Conservation (phyloP, 2,888 invertebrate species). For the Caenorhabditis sp. region DNA sequence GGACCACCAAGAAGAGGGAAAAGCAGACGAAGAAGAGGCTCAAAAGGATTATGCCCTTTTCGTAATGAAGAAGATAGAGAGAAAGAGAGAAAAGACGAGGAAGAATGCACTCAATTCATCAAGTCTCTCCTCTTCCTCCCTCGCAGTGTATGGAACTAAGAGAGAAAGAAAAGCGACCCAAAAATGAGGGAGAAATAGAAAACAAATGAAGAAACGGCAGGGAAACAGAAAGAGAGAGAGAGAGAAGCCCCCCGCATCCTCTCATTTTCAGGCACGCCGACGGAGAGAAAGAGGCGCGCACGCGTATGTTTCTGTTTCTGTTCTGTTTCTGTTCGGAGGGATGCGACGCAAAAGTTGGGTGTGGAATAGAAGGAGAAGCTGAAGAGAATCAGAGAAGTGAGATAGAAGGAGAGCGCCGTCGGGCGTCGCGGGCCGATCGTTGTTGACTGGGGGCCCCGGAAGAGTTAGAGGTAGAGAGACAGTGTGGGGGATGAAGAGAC, state of each 20-base stretch:
- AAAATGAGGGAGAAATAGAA: constrained; percentile 29
- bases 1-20: constrained; percentile 30
- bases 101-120: constrained; percentile 63
- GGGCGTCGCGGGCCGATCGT: constrained; percentile 5
- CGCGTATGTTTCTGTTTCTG: constrained; percentile 56
- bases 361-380: neutral
- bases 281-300: constrained; percentile 15
- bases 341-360: constrained; percentile 30
- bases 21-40: constrained; percentile 48
- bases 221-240: constrained; percentile 9
- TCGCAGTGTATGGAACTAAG: constrained; percentile 12
- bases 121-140: constrained; percentile 29
- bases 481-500: constrained; percentile 32
- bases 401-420: constrained; percentile 11
- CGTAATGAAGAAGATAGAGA: constrained; percentile 46
- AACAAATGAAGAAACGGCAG: constrained; percentile 29
- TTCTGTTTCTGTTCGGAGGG: constrained; percentile 36
- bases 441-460: constrained; percentile 30
- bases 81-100: constrained; percentile 11
- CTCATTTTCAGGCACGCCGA: constrained; percentile 47
- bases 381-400: constrained; percentile 18
- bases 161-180: constrained; percentile 46
- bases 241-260: constrained; percentile 42
- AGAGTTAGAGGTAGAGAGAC: constrained; percentile 40
- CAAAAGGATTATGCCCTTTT: constrained; percentile 58